Evolutionary conservation across 1,140 invertebrate genomes (phyloP).

Genomic region (Lordiphosa clarofinis): DNA sequence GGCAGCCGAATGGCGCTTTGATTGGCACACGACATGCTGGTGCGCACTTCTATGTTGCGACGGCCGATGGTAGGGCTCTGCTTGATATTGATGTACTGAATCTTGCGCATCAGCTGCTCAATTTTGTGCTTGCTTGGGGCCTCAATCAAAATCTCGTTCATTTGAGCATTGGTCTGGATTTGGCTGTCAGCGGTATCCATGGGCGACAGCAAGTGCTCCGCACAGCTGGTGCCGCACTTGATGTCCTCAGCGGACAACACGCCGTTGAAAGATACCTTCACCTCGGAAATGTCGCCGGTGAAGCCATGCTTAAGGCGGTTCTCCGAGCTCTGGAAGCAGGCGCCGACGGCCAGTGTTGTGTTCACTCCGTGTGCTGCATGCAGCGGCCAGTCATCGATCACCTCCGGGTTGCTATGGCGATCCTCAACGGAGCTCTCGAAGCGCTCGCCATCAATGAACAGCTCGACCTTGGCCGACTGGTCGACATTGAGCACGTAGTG

Average conservation of each 20-base stretch:
- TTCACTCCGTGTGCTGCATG: constrained; percentile 96
- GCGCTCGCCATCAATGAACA: constrained; percentile 95
- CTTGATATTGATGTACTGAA: constrained; percentile 94
- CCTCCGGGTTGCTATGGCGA: constrained; percentile 88
- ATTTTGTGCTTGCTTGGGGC: constrained; percentile 94
- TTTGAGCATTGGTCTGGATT: constrained; percentile 81
- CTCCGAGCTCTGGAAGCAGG: constrained; percentile 95
- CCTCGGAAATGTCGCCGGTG: constrained; percentile 74
- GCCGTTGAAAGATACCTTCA: constrained; percentile 55
- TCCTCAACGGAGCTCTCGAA: constrained; percentile 86
- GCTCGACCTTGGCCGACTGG: constrained; percentile 92
- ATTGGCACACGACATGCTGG: constrained; percentile 84
- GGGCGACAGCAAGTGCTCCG: constrained; percentile 68
- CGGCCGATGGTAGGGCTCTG: constrained; percentile 95
- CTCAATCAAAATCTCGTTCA: constrained; percentile 94
- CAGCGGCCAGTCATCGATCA: constrained; percentile 99
- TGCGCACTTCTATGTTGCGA: constrained; percentile 91
- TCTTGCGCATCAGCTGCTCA: constrained; percentile 90
- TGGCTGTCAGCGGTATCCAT: constrained; percentile 24
- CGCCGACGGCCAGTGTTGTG: constrained; percentile 95
- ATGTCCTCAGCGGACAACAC: constrained; percentile 61
- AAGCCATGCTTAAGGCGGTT: constrained; percentile 77
- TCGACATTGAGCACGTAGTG: constrained; percentile 96
- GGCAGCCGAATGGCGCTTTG: constrained; percentile 64
- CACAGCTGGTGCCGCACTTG: constrained; percentile 72